A percentile compares a stretch with the other conserved stretches of the same genome.
These are phyloP conservation scores for Pteronotus mesoamericanus DNA, from an alignment of 2,797 vertebrate genomes.

Conservation along the genomic window DNA sequence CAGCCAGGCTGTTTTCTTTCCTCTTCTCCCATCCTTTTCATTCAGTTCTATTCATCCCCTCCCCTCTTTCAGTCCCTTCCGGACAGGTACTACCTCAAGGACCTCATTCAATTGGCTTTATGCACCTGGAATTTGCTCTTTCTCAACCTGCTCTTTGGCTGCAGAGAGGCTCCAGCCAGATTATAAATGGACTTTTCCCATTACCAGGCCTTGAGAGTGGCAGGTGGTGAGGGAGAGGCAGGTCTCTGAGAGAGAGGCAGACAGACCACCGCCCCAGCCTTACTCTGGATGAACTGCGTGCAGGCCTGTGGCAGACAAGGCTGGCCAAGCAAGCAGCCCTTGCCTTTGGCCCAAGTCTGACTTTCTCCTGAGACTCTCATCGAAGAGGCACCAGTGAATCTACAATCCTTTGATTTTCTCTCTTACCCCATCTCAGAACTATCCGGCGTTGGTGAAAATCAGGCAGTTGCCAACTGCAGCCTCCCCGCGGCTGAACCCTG, in stretches of 20 bases:
- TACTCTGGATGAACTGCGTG: neutral
- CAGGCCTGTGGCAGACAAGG: neutral
- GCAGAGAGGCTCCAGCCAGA: neutral
- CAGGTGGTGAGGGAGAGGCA: neutral
- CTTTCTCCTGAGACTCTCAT: neutral
- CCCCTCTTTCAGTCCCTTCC: neutral
- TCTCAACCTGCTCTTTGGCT: neutral
- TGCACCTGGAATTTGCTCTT: neutral
- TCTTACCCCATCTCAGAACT: too few relatives aligned
- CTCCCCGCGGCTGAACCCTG: neutral
- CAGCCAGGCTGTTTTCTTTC: neutral
- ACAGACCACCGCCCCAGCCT: neutral
- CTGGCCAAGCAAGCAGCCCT: neutral
- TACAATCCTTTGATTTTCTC: too few relatives aligned
- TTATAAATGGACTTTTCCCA: neutral
- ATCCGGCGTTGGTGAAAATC: neutral
- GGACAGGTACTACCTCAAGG: neutral
- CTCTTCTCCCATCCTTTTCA: neutral
- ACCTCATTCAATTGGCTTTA: neutral
- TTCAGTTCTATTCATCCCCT: neutral
- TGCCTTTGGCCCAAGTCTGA: neutral
- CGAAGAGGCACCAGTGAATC: too few relatives aligned
- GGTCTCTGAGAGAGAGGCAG: neutral
- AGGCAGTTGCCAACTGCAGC: neutral
- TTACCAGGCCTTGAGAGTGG: neutral